Percentiles rank a stretch among this genome's conserved stretches.
These are phyloP conservation scores for Amiota mariae DNA, from an alignment of 2,888 invertebrate species.

Conservation along the genomic window DNA sequence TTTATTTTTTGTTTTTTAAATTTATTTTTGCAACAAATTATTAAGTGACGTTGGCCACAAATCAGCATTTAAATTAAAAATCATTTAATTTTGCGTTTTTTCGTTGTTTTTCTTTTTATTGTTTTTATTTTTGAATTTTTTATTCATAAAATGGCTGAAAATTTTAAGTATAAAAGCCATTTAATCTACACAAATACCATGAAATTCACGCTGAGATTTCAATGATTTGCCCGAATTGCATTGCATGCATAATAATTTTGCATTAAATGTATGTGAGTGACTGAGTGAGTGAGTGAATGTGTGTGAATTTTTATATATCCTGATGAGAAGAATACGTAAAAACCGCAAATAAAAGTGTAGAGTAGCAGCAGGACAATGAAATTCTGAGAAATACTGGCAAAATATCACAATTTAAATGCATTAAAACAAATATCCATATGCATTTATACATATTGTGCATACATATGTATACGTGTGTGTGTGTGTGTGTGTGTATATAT, in stretches of 20 bases:
- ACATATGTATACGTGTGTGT: background rate
- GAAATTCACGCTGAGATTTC: conserved; percentile 28
- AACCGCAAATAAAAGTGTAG: too few relatives aligned
- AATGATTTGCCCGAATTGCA: conserved; percentile 40
- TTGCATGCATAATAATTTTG: conserved; percentile 65
- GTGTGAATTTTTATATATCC: conserved; percentile 31
- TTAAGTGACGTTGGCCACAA: conserved; percentile 13
- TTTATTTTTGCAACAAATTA: background rate
- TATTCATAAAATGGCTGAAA: conserved; percentile 13
- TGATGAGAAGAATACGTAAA: too few relatives aligned
- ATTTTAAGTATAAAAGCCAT: conserved; percentile 9
- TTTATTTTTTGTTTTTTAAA: background rate
- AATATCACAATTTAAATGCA: conserved; percentile 53
- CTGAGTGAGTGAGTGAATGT: too few relatives aligned
- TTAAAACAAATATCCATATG: conserved; percentile 42
- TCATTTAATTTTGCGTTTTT: conserved; percentile 22
- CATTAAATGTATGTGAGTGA: conserved; percentile 51
- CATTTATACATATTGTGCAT: background rate
- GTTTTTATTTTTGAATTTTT: background rate
- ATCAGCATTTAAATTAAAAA: background rate
- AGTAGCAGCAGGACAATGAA: background rate
- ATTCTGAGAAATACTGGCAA: conserved; percentile 43
- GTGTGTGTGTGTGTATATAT: too few relatives aligned
- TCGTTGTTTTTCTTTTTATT: background rate
- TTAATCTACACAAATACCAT: conserved; percentile 29